These are phyloP conservation scores for Rotaria macrura DNA, from an alignment of 2,888 invertebrate species.

Conservation along the genomic window DNA sequence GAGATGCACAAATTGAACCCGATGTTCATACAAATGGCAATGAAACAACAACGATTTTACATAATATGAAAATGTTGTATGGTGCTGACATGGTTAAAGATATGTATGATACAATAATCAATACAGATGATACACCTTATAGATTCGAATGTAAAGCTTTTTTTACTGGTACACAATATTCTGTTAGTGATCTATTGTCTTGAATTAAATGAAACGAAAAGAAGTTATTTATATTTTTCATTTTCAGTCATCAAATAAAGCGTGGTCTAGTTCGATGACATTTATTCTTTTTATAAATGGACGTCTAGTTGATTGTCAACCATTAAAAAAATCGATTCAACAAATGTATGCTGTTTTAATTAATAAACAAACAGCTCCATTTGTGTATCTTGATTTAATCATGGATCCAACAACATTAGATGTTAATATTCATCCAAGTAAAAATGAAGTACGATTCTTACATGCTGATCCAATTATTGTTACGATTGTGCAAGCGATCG, in stretches of 20 bases:
- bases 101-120: slow-evolving; percentile 19
- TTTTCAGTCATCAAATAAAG: not conserved
- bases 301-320: slow-evolving; percentile 33
- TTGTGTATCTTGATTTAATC: slow-evolving; percentile 31
- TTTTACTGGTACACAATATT: slow-evolving; percentile 22
- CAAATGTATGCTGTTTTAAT: slow-evolving; percentile 20
- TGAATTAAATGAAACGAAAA: not conserved
- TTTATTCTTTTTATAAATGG: slow-evolving; percentile 33
- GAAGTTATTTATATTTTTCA: not conserved
- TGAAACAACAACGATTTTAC: slow-evolving; percentile 20
- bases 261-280: not conserved
- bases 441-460: slow-evolving; percentile 32
- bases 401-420: slow-evolving; percentile 31
- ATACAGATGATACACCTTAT: slow-evolving; percentile 18
- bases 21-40: slow-evolving; percentile 27
- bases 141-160: slow-evolving; percentile 28
- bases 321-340: slow-evolving; percentile 28
- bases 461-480: slow-evolving; percentile 28
- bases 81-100: slow-evolving; percentile 27
- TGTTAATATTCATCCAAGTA: slow-evolving; percentile 34
- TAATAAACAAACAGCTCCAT: slow-evolving; percentile 26
- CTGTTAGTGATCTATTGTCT: not conserved
- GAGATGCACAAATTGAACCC: not conserved
- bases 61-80: slow-evolving; percentile 22
- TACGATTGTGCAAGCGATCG: slow-evolving; percentile 24